phyloP scores from a whole-genome alignment of 1,140 invertebrate genomes.

The Tetramorium parvispinum region DNA sequence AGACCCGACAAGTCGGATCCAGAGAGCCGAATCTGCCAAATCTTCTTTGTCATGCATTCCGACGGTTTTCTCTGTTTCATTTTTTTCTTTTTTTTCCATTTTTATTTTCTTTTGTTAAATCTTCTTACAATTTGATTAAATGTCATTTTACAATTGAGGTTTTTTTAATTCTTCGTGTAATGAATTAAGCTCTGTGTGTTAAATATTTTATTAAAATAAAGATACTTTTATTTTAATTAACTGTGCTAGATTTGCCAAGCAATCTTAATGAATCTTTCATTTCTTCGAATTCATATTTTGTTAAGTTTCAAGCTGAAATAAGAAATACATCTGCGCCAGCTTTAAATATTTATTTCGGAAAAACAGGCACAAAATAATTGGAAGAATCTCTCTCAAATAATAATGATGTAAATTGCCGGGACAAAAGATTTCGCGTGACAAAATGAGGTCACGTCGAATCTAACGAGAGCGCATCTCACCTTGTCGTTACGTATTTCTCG shows the following conservation, averaged over 20 bases:
- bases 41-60: conserved; percentile 81
- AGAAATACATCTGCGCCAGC: background rate
- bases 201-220: background rate
- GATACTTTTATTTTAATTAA: background rate
- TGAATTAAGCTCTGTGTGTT: background rate
- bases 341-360: background rate
- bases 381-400: background rate
- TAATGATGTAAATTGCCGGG: background rate
- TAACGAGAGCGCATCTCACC: background rate
- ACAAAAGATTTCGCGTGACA: background rate
- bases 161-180: background rate
- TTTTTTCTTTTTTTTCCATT: background rate
- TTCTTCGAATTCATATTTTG: background rate
- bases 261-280: background rate
- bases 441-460: background rate
- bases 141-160: conserved; percentile 41
- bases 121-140: conserved; percentile 83
- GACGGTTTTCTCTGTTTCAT: conserved; percentile 67
- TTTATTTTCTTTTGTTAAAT: conserved; percentile 72
- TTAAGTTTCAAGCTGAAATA: background rate
- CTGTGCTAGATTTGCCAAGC: background rate
- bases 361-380: background rate
- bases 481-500: background rate
- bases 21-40: conserved; percentile 63
- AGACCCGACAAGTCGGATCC: background rate